phyloP scores from a whole-genome alignment of 2,113 vertebrate genomes.

The Dicentrarchus labrax region DNA sequence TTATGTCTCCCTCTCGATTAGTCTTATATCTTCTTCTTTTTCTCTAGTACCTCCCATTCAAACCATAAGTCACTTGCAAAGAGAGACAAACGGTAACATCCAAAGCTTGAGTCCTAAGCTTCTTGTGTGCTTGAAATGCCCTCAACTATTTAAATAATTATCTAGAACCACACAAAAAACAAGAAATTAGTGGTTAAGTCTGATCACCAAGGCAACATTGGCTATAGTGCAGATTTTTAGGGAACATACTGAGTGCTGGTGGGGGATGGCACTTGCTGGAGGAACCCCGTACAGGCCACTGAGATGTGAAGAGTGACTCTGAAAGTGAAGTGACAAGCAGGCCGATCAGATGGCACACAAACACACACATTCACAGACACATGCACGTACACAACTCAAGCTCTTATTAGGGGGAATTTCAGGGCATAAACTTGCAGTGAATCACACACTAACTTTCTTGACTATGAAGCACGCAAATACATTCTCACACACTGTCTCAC shows the following conservation, averaged over 20 bases:
- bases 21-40: not conserved
- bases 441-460: conserved; percentile 55
- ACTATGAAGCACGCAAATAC: conserved; percentile 52
- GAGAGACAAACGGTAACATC: not conserved
- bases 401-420: conserved; percentile 39
- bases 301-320: conserved; percentile 93
- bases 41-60: not conserved
- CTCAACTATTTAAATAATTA: conserved; percentile 1
- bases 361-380: not conserved
- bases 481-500: conserved; percentile 75
- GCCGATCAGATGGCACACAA: conserved; percentile 48
- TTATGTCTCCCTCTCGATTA: conserved; percentile 29
- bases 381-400: not conserved
- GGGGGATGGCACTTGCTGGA: conserved; percentile 85
- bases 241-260: conserved; percentile 90
- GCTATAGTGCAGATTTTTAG: conserved; percentile 32
- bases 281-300: conserved; percentile 89
- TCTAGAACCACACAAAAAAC: conserved; percentile 10
- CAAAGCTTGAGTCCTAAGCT: not conserved
- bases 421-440: conserved; percentile 56
- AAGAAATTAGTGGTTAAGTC: conserved; percentile 4
- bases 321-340: conserved; percentile 64
- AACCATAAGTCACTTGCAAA: not conserved
- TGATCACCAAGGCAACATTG: conserved; percentile 32
- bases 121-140: conserved; percentile 11